phyloP scores from a whole-genome alignment of 2,888 invertebrate genomes.

The Drosophila pseudotakahashii region DNA sequence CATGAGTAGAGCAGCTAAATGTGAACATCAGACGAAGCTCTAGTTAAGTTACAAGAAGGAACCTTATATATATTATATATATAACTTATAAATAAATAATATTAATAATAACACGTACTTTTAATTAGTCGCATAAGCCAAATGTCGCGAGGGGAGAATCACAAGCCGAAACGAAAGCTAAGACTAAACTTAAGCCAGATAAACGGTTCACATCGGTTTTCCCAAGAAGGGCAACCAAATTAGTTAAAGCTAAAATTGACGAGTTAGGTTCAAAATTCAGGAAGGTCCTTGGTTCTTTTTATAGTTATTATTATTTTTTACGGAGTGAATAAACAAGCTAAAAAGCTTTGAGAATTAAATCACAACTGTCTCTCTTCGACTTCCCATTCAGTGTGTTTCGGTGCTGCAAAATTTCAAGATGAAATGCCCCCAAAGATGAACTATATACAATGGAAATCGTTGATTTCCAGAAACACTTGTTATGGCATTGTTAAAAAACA shows the following conservation, averaged over 20 bases:
- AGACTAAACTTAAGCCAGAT: constrained; percentile 21
- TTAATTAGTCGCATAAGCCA: constrained; percentile 70
- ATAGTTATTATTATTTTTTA: neutral
- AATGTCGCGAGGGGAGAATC: constrained; percentile 49
- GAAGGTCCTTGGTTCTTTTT: constrained; percentile 5
- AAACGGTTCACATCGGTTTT: constrained; percentile 15
- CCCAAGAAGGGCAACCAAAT: constrained; percentile 6
- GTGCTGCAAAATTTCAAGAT: neutral
- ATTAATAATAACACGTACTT: constrained; percentile 64
- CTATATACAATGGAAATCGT: neutral
- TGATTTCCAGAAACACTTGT: constrained; percentile 25
- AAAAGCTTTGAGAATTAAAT: constrained; percentile 13
- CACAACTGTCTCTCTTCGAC: constrained; percentile 40
- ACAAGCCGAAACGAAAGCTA: constrained; percentile 35
- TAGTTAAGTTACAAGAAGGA: constrained; percentile 32
- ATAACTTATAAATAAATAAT: constrained; percentile 44
- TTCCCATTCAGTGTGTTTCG: constrained; percentile 20
- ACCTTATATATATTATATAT: constrained; percentile 55
- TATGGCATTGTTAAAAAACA: constrained; percentile 18
- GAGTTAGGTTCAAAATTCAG: constrained; percentile 7
- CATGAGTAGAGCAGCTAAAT: constrained; percentile 40
- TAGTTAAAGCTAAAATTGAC: constrained; percentile 27
- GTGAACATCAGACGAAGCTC: constrained; percentile 38
- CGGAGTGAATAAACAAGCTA: constrained; percentile 6
- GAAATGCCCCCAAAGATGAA: constrained; percentile 23